Percentiles rank a stretch among this genome's conserved stretches.
Conservation (phyloP, 2,888 invertebrate genomes). For the Unio delphinus region DNA sequence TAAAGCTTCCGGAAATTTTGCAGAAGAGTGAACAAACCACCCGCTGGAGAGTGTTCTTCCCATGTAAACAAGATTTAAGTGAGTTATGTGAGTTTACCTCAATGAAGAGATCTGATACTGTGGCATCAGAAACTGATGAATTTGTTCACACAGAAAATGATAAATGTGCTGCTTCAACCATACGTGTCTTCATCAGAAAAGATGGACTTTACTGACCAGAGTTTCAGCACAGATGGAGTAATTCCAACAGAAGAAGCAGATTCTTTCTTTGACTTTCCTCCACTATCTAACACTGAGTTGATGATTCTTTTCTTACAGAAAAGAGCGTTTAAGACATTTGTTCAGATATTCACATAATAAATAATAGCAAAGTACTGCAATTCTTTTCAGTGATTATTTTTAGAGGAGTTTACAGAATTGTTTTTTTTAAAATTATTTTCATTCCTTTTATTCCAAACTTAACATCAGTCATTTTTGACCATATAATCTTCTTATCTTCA, state of each 20-base stretch:
- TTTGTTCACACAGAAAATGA: conserved; percentile 42
- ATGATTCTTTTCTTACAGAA: conserved; percentile 44
- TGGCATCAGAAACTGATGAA: conserved; percentile 25
- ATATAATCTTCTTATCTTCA: too few species aligned
- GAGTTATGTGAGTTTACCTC: conserved; percentile 7
- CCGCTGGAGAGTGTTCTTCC: conserved; percentile 32
- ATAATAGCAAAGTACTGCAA: conserved; percentile 34
- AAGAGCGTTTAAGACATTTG: conserved; percentile 48
- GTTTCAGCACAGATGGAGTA: conserved; percentile 64
- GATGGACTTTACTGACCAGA: conserved; percentile 47
- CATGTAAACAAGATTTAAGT: background rate
- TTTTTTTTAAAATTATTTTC: too few species aligned
- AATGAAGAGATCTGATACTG: conserved; percentile 1
- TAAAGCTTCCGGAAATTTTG: conserved; percentile 82
- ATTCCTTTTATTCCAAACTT: too few species aligned
- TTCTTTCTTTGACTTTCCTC: conserved; percentile 55
- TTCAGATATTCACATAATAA: conserved; percentile 46
- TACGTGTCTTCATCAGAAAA: conserved; percentile 5
- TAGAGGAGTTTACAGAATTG: too few species aligned
- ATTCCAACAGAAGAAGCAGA: conserved; percentile 65
- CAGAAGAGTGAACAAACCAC: conserved; percentile 18
- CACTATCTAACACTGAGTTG: conserved; percentile 39
- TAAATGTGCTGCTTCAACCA: conserved; percentile 28
- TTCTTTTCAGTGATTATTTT: conserved; percentile 21
- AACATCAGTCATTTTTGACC: too few species aligned